phyloP scores from a whole-genome alignment of 2,113 vertebrate genomes.

The Mionectes macconnelli region DNA sequence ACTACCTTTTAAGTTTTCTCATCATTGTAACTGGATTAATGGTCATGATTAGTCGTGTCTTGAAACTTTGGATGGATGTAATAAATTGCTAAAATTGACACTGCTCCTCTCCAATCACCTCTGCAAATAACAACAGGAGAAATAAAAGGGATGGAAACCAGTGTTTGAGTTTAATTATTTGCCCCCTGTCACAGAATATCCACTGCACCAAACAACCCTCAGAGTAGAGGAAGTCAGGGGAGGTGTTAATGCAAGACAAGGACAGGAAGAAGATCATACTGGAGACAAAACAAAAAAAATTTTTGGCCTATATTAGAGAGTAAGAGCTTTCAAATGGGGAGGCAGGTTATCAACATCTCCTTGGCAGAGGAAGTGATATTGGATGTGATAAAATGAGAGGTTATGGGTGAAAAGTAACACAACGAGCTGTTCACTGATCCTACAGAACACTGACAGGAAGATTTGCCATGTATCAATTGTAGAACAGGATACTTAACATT shows the following conservation, averaged over 20 bases:
- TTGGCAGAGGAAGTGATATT: not conserved
- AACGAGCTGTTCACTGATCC: not conserved
- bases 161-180: not conserved
- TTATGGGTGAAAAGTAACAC: not conserved
- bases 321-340: not conserved
- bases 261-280: not conserved
- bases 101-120: not conserved
- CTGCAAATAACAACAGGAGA: not conserved
- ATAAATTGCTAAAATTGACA: not conserved
- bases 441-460: not conserved
- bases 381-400: not conserved
- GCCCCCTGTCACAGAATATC: not conserved
- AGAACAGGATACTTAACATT: not conserved
- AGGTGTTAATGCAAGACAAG: not conserved
- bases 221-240: fast-evolving
- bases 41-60: not conserved
- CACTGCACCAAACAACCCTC: not conserved
- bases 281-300: not conserved
- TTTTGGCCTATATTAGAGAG: not conserved
- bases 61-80: not conserved
- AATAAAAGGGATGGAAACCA: not conserved
- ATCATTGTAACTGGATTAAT: not conserved
- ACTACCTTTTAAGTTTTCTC: not conserved
- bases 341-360: not conserved
- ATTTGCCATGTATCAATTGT: not conserved